Evolutionary conservation across 1,140 invertebrate genomes (phyloP).

Genomic region (Saccostrea cuccullata): DNA sequence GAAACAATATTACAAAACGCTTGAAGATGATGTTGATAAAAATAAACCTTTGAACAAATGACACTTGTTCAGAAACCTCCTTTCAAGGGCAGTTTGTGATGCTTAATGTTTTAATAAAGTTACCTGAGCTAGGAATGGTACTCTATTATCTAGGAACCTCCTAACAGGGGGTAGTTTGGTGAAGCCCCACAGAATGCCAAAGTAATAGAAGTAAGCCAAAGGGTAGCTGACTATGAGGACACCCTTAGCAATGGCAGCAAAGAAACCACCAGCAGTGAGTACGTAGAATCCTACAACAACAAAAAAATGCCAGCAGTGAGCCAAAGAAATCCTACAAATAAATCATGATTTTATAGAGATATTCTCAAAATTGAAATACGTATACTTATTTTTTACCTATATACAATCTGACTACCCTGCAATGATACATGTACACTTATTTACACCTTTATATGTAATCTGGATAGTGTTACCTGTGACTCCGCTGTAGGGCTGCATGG

Average conservation of each 20-base stretch:
- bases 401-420: too few relatives aligned
- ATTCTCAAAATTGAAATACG: background rate
- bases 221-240: background rate
- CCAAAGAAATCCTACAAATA: conserved; percentile 1
- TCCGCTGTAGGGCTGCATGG: conserved; percentile 11
- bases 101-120: too few relatives aligned
- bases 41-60: too few relatives aligned
- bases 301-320: background rate
- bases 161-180: background rate
- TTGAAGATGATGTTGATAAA: too few relatives aligned
- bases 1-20: too few relatives aligned
- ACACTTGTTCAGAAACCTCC: too few relatives aligned
- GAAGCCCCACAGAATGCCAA: background rate
- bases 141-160: background rate
- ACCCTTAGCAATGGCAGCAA: background rate
- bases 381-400: too few relatives aligned
- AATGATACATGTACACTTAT: too few relatives aligned
- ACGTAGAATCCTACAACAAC: conserved; percentile 20
- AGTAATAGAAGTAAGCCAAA: background rate
- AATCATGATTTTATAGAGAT: too few relatives aligned
- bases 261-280: background rate
- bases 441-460: too few relatives aligned
- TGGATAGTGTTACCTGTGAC: conserved; percentile 25
- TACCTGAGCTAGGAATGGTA: background rate
- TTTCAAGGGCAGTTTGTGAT: too few relatives aligned